phyloP scores from a whole-genome alignment of 2,113 vertebrate species.

The Sander vitreus region DNA sequence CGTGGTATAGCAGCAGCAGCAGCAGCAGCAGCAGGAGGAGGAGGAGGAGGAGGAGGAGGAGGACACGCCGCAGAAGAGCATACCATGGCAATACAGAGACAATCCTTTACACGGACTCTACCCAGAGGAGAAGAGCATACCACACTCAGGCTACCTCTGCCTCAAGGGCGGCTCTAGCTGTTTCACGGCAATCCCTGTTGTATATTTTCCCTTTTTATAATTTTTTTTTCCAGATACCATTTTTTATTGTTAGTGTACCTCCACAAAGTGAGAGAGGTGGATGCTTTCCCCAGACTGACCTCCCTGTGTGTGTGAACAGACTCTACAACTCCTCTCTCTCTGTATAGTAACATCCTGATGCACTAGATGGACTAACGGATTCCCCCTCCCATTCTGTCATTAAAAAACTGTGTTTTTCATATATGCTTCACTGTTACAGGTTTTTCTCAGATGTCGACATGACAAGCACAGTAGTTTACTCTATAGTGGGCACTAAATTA shows the following conservation, averaged over 20 bases:
- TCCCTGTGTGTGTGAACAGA: slow-evolving; percentile 31
- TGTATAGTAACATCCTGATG: slow-evolving; percentile 30
- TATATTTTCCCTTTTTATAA: slow-evolving; percentile 64
- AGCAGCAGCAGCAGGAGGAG: too few species aligned
- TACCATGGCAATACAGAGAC: slow-evolving; percentile 56
- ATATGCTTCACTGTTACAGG: neutral
- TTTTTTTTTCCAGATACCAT: slow-evolving; percentile 35
- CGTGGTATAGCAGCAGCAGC: slow-evolving; percentile 87
- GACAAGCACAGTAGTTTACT: too few species aligned
- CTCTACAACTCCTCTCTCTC: slow-evolving; percentile 10
- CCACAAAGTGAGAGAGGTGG: slow-evolving; percentile 28
- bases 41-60: slow-evolving; percentile 37
- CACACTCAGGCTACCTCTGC: slow-evolving; percentile 26
- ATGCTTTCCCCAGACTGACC: slow-evolving; percentile 39
- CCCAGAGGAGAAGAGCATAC: slow-evolving; percentile 45
- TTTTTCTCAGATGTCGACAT: slow-evolving; percentile 22
- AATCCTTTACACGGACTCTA: slow-evolving; percentile 65
- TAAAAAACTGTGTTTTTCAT: slow-evolving; percentile 55
- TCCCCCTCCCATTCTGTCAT: slow-evolving; percentile 33
- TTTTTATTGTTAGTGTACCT: slow-evolving; percentile 46
- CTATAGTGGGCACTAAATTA: too few species aligned
- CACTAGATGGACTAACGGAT: slow-evolving; percentile 21
- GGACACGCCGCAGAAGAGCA: slow-evolving; percentile 30
- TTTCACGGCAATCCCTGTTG: slow-evolving; percentile 55
- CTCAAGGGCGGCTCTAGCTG: slow-evolving; percentile 54